These are phyloP conservation scores for Thymelicus acteon DNA, from an alignment of 2,888 invertebrate species.

Conservation along the genomic window DNA sequence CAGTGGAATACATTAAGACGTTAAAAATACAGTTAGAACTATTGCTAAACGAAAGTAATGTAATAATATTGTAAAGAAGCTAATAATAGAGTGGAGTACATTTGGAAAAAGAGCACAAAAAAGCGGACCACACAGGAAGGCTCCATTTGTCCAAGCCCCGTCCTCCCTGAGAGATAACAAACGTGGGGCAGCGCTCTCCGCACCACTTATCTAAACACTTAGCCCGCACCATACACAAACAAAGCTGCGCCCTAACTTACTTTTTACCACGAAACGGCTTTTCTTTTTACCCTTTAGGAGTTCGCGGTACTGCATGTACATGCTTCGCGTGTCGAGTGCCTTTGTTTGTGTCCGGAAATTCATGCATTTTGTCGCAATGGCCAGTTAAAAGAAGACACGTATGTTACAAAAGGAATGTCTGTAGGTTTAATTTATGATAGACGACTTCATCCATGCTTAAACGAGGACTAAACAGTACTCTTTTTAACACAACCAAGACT, in stretches of 20 bases:
- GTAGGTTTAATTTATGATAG: conserved; percentile 61
- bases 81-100: conserved; percentile 28
- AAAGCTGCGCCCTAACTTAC: conserved; percentile 77
- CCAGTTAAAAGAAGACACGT: conserved; percentile 69
- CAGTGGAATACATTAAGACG: not conserved
- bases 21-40: not conserved
- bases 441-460: conserved; percentile 40
- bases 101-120: conserved; percentile 49
- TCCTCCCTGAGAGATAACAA: conserved; percentile 80
- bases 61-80: conserved; percentile 22
- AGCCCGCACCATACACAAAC: conserved; percentile 80
- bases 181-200: conserved; percentile 70
- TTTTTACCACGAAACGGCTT: conserved; percentile 80
- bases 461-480: conserved; percentile 37
- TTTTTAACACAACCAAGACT: conserved; percentile 17
- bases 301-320: conserved; percentile 70
- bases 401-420: conserved; percentile 64
- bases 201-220: conserved; percentile 84
- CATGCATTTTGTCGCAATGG: conserved; percentile 75
- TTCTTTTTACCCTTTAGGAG: conserved; percentile 76
- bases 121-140: conserved; percentile 81
- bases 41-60: not conserved
- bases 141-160: conserved; percentile 75
- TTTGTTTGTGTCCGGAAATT: conserved; percentile 76
- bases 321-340: conserved; percentile 74